Percentiles rank a stretch among this genome's conserved stretches.
Evolutionary conservation across 2,888 invertebrate species (phyloP).

Genomic region (Chromoteleia sp.): DNA sequence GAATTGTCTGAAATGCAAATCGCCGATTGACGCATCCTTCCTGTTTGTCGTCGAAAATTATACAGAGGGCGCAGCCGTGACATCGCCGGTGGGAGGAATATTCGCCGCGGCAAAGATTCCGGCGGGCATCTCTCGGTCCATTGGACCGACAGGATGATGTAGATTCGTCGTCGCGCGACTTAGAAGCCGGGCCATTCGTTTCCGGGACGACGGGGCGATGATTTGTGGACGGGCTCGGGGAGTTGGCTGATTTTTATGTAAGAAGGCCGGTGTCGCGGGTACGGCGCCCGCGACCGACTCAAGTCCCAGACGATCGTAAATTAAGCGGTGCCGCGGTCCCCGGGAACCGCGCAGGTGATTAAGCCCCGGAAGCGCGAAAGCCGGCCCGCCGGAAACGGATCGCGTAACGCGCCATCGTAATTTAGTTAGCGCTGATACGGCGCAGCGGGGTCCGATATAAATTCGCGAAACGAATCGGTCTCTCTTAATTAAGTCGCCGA

Average conservation of each 20-base stretch:
- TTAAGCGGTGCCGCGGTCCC: slow-evolving; percentile 43
- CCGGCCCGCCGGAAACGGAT: slow-evolving; percentile 18
- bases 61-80: slow-evolving; percentile 31
- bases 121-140: slow-evolving; percentile 81
- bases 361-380: slow-evolving; percentile 25
- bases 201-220: slow-evolving; percentile 80
- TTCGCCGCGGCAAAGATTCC: slow-evolving; percentile 70
- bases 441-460: slow-evolving; percentile 27
- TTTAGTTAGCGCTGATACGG: slow-evolving; percentile 40
- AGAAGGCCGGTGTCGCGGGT: slow-evolving; percentile 75
- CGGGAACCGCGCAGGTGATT: slow-evolving; percentile 62
- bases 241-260: slow-evolving; percentile 83
- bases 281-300: slow-evolving; percentile 64
- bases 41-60: slow-evolving; percentile 50
- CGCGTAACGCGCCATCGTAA: slow-evolving; percentile 45
- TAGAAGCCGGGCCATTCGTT: slow-evolving; percentile 78
- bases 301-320: slow-evolving; percentile 68
- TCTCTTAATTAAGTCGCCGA: slow-evolving; percentile 51
- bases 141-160: slow-evolving; percentile 82
- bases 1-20: slow-evolving; percentile 81
- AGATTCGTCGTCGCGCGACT: slow-evolving; percentile 77
- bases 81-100: slow-evolving; percentile 64
- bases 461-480: slow-evolving; percentile 36
- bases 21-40: slow-evolving; percentile 59
- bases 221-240: slow-evolving; percentile 80